A percentile compares a stretch with the other conserved stretches of the same genome.
phyloP scores from a whole-genome alignment of 2,113 vertebrate genomes.

The Cheirogaleus medius region DNA sequence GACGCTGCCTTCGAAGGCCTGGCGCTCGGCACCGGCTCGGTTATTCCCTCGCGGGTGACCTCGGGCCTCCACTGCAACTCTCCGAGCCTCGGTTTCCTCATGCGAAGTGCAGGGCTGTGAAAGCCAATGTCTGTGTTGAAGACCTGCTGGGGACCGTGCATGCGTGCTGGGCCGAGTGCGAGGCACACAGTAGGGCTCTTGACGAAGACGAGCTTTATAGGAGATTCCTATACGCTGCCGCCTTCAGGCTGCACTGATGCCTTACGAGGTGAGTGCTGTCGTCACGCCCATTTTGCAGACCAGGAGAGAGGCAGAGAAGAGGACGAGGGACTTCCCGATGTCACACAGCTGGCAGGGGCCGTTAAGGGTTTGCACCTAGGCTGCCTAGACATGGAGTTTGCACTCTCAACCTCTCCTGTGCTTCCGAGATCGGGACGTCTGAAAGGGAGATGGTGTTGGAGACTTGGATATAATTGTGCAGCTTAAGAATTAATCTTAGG shows the following conservation, averaged over 20 bases:
- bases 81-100: not conserved
- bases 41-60: not conserved
- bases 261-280: fast-evolving
- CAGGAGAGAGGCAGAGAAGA: not conserved
- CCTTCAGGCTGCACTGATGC: not conserved
- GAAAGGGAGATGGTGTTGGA: not conserved
- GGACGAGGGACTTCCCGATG: not conserved
- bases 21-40: not conserved
- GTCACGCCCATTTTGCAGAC: not conserved
- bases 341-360: not conserved
- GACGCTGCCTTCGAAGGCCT: not conserved
- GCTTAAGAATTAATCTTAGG: too few relatives aligned
- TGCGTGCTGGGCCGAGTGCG: not conserved
- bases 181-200: not conserved
- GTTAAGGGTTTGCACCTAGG: not conserved
- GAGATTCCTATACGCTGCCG: not conserved
- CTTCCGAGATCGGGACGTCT: not conserved
- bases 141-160: not conserved
- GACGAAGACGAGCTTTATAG: not conserved
- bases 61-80: not conserved
- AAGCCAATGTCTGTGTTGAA: not conserved
- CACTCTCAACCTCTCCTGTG: not conserved
- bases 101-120: not conserved
- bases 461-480: too few relatives aligned
- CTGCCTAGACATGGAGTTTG: not conserved